Evolutionary conservation across 2,888 invertebrate species (phyloP), one percentile per base, ranked within the genome.

Genomic region (Zeuzera pyrina): DNA sequence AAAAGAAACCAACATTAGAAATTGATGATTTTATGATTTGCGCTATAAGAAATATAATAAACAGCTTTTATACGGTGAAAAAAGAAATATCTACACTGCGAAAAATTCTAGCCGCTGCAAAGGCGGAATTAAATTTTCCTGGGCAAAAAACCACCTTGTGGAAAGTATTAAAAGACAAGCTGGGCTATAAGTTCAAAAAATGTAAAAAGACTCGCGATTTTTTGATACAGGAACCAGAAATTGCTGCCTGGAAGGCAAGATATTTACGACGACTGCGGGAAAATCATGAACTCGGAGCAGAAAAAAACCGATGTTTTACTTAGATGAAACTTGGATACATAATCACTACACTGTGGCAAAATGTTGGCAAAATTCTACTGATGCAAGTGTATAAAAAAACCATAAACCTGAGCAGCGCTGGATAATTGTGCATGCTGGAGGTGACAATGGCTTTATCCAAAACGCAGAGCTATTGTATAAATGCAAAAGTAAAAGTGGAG

Each of bases 221-320:
- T 8, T 29, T 47, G 10, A 36, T 41, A 29, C 43, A 42, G 41
- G 48, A 45, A 26, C 44, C 48, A 1, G 44, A 51, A 13, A 48
- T 47, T 8, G 42, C 42, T 13, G 47, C 47, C 1, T 49, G 50
- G 47, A 45, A 47, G 15, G 51, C 39, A 14, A 36, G 42, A 27
- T 49, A 49, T 39, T 35, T 52, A 22, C 43, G 45, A 3, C 32
- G 41, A 10, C 35, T 35, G 28, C 40, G 41, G 38, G 44, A 49
- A 27, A 50, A 49, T 15, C 33, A 38, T 30, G 38, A 44, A 8
- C 41, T 38, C 23, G 39, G 50, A 11, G 40, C 39, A 10, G 34
- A 36, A 21, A 48, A 39, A 49, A 44, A 42, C 43, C 43, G 13
- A 44, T 49, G 8, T 45, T 34, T 3, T 47, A 39, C 10, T 7